Conservation (phyloP, 2,888 invertebrate species). For the Chesias legatella region DNA sequence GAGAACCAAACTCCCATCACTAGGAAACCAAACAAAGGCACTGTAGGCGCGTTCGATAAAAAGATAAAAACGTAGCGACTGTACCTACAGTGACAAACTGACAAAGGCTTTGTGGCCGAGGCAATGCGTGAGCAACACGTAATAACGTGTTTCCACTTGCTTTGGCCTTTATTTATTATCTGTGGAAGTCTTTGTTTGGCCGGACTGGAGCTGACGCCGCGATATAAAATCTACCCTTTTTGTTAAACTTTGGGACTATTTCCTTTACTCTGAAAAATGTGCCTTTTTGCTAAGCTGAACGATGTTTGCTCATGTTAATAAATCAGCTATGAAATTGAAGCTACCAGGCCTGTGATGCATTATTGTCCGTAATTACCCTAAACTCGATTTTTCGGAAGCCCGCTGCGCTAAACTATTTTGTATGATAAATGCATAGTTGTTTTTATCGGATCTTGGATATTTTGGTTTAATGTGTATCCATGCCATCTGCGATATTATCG, state of each 20-base stretch:
- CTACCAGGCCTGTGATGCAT: too few relatives aligned
- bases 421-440: too few relatives aligned
- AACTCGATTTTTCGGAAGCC: too few relatives aligned
- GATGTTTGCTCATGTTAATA: too few relatives aligned
- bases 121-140: conserved; percentile 42
- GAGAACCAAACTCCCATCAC: conserved; percentile 5
- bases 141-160: conserved; percentile 34
- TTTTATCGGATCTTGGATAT: too few relatives aligned
- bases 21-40: conserved; percentile 19
- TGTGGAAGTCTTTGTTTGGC: conserved; percentile 25
- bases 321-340: too few relatives aligned
- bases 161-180: conserved; percentile 31
- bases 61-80: conserved; percentile 27
- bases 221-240: conserved; percentile 16
- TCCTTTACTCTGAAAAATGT: background rate
- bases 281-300: too few relatives aligned
- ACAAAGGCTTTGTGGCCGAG: conserved; percentile 28
- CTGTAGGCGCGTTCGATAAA: conserved; percentile 27
- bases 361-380: too few relatives aligned
- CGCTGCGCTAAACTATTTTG: too few relatives aligned
- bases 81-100: conserved; percentile 34
- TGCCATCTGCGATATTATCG: too few relatives aligned
- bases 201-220: conserved; percentile 13
- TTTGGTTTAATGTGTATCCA: too few relatives aligned
- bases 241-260: conserved; percentile 6